phyloP scores from a whole-genome alignment of 1,140 invertebrate species.

The Trachymyrmex septentrionalis region DNA sequence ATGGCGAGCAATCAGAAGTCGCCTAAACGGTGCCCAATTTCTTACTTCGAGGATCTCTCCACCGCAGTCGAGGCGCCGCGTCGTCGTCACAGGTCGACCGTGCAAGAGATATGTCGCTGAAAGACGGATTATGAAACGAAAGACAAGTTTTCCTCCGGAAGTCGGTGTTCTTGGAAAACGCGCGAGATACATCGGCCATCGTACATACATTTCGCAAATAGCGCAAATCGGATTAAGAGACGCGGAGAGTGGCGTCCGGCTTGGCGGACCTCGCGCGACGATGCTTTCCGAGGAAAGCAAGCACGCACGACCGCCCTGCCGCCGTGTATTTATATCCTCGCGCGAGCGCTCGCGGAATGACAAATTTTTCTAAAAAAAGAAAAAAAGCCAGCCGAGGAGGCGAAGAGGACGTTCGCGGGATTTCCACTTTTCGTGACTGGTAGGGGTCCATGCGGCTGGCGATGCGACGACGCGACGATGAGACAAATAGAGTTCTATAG shows the following conservation, averaged over 20 bases:
- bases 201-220: not conserved
- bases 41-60: no score
- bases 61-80: not conserved
- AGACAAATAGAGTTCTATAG: no score
- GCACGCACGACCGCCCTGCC: not conserved
- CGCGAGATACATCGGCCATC: not conserved
- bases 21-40: no score
- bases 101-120: not conserved
- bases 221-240: slow-evolving; percentile 26
- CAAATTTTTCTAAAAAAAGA: slow-evolving; percentile 49
- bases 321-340: slow-evolving; percentile 49
- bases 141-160: slow-evolving; percentile 26
- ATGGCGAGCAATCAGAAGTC: no score
- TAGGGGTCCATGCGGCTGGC: not conserved
- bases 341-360: slow-evolving; percentile 43
- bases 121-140: not conserved
- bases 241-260: slow-evolving; percentile 2
- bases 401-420: slow-evolving; percentile 1
- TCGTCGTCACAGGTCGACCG: not conserved
- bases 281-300: slow-evolving; percentile 9
- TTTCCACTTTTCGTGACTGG: slow-evolving; percentile 18
- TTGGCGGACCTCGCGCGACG: slow-evolving; percentile 10
- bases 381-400: not conserved
- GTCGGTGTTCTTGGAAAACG: not conserved
- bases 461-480: no score